A percentile compares a stretch with the other conserved stretches of the same genome.
Evolutionary conservation across 2,888 invertebrate genomes (phyloP).

Genomic region (Volucella bombylans): DNA sequence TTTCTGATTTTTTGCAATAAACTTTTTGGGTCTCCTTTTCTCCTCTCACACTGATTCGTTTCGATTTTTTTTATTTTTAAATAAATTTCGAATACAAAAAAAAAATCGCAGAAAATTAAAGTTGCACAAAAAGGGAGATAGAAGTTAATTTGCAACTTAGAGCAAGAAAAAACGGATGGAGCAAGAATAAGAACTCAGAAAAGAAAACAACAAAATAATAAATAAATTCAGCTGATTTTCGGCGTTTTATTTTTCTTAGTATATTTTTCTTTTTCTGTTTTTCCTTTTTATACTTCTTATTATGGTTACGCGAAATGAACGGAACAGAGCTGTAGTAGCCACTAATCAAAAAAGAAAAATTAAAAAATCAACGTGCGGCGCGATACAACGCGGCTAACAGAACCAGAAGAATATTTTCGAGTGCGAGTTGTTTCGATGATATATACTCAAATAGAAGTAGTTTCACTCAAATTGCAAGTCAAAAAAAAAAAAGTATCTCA

Average conservation of each 20-base stretch:
- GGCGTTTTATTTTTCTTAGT: slow-evolving; percentile 23
- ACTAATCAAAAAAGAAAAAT: slow-evolving; percentile 64
- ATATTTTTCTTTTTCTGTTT: not conserved
- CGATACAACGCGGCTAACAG: slow-evolving; percentile 71
- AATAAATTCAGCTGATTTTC: slow-evolving; percentile 51
- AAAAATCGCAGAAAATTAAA: slow-evolving; percentile 23
- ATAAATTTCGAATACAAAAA: slow-evolving; percentile 10
- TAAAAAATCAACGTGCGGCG: slow-evolving; percentile 60
- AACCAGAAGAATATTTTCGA: slow-evolving; percentile 71
- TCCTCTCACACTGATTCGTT: slow-evolving; percentile 5
- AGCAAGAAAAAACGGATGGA: slow-evolving; percentile 21
- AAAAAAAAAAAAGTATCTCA: slow-evolving; percentile 25
- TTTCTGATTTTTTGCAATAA: slow-evolving; percentile 21
- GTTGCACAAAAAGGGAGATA: slow-evolving; percentile 22
- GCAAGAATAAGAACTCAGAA: slow-evolving; percentile 1
- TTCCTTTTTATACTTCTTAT: not conserved
- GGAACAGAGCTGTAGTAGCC: slow-evolving; percentile 59
- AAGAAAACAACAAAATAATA: slow-evolving; percentile 4
- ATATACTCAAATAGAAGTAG: slow-evolving; percentile 47
- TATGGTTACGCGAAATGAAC: slow-evolving; percentile 58
- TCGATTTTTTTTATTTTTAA: slow-evolving; percentile 9
- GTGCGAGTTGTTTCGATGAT: slow-evolving; percentile 53
- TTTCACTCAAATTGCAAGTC: slow-evolving; percentile 45
- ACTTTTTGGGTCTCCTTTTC: not conserved
- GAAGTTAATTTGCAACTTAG: slow-evolving; percentile 11